Evolutionary conservation across 2,888 invertebrate genomes (phyloP).

Genomic region (Tuta absoluta): DNA sequence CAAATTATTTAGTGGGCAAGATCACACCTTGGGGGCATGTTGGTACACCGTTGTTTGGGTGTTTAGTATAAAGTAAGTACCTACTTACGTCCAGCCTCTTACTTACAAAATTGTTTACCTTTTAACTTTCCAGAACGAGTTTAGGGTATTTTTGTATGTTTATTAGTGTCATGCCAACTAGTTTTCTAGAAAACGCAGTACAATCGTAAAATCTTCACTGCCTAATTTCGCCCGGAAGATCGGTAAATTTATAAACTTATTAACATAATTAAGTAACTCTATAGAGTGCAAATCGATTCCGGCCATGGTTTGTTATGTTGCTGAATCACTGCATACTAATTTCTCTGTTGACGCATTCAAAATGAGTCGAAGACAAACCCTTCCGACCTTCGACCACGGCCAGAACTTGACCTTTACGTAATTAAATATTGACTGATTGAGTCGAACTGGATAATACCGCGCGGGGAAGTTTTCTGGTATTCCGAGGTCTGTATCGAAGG

Average conservation of each 20-base stretch:
- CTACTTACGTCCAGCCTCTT: neutral
- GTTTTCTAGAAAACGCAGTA: neutral
- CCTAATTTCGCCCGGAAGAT: neutral
- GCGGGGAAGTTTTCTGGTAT: conserved; percentile 19
- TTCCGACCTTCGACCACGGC: conserved; percentile 21
- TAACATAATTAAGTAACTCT: conserved; percentile 4
- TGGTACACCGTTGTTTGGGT: neutral
- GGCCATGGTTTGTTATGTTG: neutral
- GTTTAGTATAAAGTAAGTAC: neutral
- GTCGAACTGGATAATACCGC: conserved; percentile 18
- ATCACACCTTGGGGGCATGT: conserved; percentile 10
- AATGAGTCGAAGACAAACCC: conserved; percentile 12
- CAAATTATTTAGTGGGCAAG: conserved; percentile 8
- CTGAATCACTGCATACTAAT: neutral
- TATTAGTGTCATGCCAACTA: neutral
- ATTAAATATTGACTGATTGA: conserved; percentile 19
- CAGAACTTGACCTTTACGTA: conserved; percentile 29
- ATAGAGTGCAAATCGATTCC: conserved; percentile 14
- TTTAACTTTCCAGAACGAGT: neutral
- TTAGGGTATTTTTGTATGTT: neutral
- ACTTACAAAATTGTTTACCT: conserved; percentile 1
- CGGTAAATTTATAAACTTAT: neutral
- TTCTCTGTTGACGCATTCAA: neutral
- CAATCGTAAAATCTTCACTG: neutral
- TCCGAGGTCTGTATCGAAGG: conserved; percentile 18